phyloP scores from a whole-genome alignment of 2,888 invertebrate species.

The Agrotis segetum region DNA sequence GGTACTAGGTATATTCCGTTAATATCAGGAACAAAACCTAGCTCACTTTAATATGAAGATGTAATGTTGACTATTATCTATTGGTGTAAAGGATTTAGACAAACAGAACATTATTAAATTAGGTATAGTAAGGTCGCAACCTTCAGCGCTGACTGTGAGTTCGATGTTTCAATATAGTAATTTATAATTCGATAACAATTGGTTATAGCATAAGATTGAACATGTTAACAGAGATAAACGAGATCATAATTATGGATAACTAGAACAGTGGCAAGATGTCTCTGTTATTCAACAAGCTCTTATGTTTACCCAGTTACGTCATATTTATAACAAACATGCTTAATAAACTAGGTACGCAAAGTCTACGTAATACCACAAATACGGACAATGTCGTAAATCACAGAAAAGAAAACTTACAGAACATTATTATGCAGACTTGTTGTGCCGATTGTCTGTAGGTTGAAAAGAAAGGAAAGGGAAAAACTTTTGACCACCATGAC shows the following conservation, averaged over 20 bases:
- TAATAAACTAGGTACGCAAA: not conserved
- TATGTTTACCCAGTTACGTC: not conserved
- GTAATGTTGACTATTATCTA: slow-evolving; percentile 18
- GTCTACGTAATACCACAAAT: not conserved
- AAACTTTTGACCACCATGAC: slow-evolving; percentile 92
- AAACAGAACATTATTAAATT: slow-evolving; percentile 31
- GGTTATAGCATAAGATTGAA: not conserved
- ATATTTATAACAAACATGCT: not conserved
- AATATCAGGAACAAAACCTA: slow-evolving; percentile 12
- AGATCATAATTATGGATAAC: slow-evolving; percentile 27
- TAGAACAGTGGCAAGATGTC: slow-evolving; percentile 11
- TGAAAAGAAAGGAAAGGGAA: slow-evolving; percentile 94
- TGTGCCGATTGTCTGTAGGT: slow-evolving; percentile 91
- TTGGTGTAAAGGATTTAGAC: slow-evolving; percentile 8
- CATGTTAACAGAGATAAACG: slow-evolving; percentile 22
- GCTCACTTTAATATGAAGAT: not conserved
- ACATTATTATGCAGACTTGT: slow-evolving; percentile 81
- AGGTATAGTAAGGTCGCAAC: not conserved
- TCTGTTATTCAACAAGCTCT: not conserved
- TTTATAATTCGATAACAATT: too few relatives aligned
- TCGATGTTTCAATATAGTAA: too few relatives aligned
- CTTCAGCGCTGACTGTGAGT: not conserved
- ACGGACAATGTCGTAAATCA: not conserved
- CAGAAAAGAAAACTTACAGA: slow-evolving; percentile 78
- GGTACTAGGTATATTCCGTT: slow-evolving; percentile 1